phyloP scores from a whole-genome alignment of 2,113 vertebrate species.

The Athene cunicularia region DNA sequence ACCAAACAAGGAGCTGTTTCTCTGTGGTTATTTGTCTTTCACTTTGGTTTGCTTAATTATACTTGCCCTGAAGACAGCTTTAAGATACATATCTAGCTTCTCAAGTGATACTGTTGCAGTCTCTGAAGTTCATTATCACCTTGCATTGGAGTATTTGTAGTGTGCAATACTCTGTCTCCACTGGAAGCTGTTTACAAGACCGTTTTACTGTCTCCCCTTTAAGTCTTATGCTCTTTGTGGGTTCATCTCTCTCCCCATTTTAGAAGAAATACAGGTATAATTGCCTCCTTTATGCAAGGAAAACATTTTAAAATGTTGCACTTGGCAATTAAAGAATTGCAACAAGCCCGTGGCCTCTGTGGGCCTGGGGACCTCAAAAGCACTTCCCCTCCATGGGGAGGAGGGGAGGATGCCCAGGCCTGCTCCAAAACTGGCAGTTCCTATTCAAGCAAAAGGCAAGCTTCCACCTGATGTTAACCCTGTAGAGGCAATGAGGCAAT shows the following conservation, averaged over 20 bases:
- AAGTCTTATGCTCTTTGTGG: background rate
- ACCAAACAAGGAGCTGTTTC: background rate
- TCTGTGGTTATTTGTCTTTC: background rate
- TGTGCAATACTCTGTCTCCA: background rate
- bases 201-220: background rate
- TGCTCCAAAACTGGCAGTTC: background rate
- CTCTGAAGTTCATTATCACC: background rate
- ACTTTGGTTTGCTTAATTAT: background rate
- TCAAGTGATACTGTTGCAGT: background rate
- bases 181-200: background rate
- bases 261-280: background rate
- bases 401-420: background rate
- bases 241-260: background rate
- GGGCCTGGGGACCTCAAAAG: background rate
- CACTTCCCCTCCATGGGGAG: background rate
- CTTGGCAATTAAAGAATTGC: background rate
- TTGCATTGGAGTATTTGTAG: background rate
- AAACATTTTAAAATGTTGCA: background rate
- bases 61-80: background rate
- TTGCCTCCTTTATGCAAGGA: background rate
- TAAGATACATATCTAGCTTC: background rate
- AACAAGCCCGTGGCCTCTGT: background rate
- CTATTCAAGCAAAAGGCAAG: background rate
- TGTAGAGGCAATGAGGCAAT: background rate
- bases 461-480: background rate